phyloP scores from a whole-genome alignment of 2,113 vertebrate genomes.

The Patagioenas fasciata region DNA sequence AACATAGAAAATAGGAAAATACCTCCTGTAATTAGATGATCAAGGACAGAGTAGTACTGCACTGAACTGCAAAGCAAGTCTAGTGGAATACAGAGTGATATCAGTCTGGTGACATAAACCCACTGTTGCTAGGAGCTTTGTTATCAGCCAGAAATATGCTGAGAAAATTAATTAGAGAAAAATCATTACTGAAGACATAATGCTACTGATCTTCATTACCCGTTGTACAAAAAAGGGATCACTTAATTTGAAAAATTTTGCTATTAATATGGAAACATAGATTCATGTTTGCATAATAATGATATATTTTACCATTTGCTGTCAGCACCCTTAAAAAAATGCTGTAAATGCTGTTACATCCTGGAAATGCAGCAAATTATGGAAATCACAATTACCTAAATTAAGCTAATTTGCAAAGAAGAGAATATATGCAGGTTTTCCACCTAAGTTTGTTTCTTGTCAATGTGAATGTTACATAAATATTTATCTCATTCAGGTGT shows the following conservation, averaged over 20 bases:
- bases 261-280: conserved; percentile 16
- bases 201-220: conserved; percentile 37
- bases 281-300: conserved; percentile 25
- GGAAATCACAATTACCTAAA: conserved; percentile 30
- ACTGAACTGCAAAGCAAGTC: background rate
- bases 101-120: background rate
- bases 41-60: background rate
- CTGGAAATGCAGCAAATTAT: background rate
- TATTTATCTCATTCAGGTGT: background rate
- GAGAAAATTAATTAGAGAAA: conserved; percentile 66
- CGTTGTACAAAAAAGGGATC: background rate
- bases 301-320: background rate
- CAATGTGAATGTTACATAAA: background rate
- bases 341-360: background rate
- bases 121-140: conserved; percentile 45
- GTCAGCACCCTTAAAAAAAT: background rate
- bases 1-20: background rate
- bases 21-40: background rate
- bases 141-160: conserved; percentile 23
- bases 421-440: background rate
- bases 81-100: background rate
- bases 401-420: conserved; percentile 26
- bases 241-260: conserved; percentile 31
- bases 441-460: background rate
- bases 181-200: conserved; percentile 53